phyloP scores from a whole-genome alignment of 2,797 vertebrate species.

The Platalea minor region DNA sequence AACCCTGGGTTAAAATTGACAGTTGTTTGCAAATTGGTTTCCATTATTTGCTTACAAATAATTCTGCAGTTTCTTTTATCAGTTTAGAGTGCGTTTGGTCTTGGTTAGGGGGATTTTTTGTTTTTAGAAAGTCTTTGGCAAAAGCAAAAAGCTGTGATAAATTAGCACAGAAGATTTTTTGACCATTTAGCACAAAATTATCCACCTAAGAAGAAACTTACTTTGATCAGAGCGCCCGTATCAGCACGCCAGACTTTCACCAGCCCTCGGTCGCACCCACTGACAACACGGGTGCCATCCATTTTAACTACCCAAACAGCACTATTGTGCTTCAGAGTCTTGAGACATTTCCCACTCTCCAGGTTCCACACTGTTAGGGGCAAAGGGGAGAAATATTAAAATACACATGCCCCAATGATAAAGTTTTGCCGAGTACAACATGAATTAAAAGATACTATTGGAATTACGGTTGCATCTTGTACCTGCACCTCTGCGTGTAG shows the following conservation, averaged over 20 bases:
- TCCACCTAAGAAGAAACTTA: constrained; percentile 30
- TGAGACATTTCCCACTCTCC: constrained; percentile 73
- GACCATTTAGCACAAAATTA: neutral
- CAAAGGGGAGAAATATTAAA: neutral
- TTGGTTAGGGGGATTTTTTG: neutral
- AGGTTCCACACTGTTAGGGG: constrained; percentile 84
- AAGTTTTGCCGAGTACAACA: neutral
- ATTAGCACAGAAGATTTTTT: neutral
- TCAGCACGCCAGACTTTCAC: constrained; percentile 84
- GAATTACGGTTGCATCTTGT: neutral
- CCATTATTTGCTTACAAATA: neutral
- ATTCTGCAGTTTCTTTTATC: neutral
- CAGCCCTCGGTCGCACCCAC: constrained; percentile 80
- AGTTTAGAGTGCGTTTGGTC: neutral
- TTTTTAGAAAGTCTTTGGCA: neutral
- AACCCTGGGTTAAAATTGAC: neutral
- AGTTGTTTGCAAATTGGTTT: neutral
- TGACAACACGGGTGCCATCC: constrained; percentile 73
- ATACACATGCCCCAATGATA: no score
- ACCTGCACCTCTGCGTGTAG: neutral
- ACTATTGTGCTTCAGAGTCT: constrained; percentile 81
- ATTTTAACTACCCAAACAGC: constrained; percentile 80
- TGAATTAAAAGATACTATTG: neutral
- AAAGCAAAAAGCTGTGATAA: neutral
- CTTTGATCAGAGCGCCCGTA: constrained; percentile 77